Evolutionary conservation across 2,797 vertebrate genomes (phyloP), one percentile per base, ranked within the genome.

Genomic region (Coregonus sp.): DNA sequence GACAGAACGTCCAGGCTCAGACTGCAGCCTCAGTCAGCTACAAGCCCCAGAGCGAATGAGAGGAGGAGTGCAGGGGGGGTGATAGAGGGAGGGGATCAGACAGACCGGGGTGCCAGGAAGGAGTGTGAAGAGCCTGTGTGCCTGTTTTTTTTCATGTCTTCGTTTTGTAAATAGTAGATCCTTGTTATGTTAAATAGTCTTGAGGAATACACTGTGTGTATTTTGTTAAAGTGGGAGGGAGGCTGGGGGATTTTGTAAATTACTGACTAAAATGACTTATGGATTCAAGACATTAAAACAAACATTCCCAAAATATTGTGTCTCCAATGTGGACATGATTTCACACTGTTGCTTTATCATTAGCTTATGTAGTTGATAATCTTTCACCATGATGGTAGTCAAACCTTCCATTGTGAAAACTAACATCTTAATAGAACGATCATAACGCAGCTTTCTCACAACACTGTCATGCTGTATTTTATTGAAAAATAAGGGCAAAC

Each of bases 1-100:
- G 88, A 37, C 97, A 96, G 85, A 95, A 93, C 47, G 80, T 87
- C 76, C 90, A 93, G 86, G 96, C 95, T 84, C 96, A 97, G 82
- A 96, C 94, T 0, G 95, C 94, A 0, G 93, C 95, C 6, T 95
- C 93, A 0, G 93, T 97, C 82, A 95, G 95, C 56, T 97, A 96
- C 33, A 94, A 94, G 78, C 92, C 93, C 0, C 96, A 96, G 84
- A 94, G 93, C n/a, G 95, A 97, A 85, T 97, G 87, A 96, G 56
- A 1, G 40, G 9, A 3, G 31, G 31, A 25, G 25, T 25, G 25
- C 25, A 47, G 40, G 40, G 9, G 40, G 40, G 40, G 9, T 40
- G 40, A 40, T 40, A 40, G 31, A 40, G 37, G 4, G 11, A 47
- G 70, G 37, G 14, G n/a, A 31, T 15, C 31, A 65, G 16, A 52